A percentile compares a stretch with the other conserved stretches of the same genome.
Conservation (phyloP, 35 echinoderm and acorn worm species). For the Lytechinus variegatus region DNA sequence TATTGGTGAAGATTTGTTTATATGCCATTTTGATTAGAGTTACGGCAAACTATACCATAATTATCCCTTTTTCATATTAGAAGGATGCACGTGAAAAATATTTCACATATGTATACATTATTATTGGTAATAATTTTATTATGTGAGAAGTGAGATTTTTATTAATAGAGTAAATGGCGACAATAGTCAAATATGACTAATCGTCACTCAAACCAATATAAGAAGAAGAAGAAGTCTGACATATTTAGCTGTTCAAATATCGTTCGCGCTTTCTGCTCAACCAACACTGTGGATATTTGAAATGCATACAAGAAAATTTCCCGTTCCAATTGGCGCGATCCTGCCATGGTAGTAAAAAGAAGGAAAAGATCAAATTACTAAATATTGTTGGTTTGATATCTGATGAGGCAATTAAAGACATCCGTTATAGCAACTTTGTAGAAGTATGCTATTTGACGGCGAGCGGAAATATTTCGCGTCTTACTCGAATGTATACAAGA, state of each 20-base stretch:
- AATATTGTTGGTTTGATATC: constrained; percentile 4
- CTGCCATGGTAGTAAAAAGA: not conserved
- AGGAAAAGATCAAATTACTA: not conserved
- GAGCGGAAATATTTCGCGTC: not conserved
- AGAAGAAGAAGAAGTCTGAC: not conserved
- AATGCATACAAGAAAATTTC: not conserved
- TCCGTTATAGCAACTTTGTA: not conserved
- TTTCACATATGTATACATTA: too few relatives aligned
- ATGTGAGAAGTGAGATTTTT: too few relatives aligned
- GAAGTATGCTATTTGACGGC: not conserved
- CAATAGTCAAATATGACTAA: too few relatives aligned
- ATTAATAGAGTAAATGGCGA: too few relatives aligned
- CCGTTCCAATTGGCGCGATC: not conserved
- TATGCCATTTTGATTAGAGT: too few relatives aligned
- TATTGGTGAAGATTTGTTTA: too few relatives aligned
- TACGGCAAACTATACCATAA: too few relatives aligned
- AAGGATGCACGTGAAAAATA: too few relatives aligned
- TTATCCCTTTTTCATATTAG: too few relatives aligned
- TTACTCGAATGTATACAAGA: not conserved
- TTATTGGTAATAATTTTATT: too few relatives aligned
- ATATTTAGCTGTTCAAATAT: not conserved
- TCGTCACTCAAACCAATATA: too few relatives aligned
- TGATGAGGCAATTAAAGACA: constrained; percentile 18
- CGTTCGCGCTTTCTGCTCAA: not conserved
- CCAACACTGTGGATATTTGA: not conserved